Percentiles rank a stretch among this genome's conserved stretches.
These are phyloP conservation scores for Bovichtus diacanthus DNA, from an alignment of 2,797 vertebrate genomes.

Conservation along the genomic window DNA sequence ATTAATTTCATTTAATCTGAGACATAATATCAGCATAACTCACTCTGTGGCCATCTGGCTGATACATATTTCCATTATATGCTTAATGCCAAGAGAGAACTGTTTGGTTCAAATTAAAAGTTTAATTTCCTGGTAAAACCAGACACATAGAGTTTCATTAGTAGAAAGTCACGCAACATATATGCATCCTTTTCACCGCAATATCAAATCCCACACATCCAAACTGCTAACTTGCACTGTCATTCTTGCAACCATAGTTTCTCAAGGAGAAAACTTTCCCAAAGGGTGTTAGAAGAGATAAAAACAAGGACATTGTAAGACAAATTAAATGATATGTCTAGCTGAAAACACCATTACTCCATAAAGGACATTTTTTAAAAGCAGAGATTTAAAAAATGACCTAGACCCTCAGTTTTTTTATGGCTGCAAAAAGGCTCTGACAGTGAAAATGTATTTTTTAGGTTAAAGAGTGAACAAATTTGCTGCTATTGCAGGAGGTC, in stretches of 20 bases:
- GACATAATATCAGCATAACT: neutral
- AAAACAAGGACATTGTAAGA: neutral
- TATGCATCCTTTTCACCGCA: slow-evolving; percentile 16
- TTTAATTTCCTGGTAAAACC: slow-evolving; percentile 16
- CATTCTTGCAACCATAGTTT: slow-evolving; percentile 1
- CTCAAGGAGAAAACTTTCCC: neutral
- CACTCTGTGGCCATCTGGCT: neutral
- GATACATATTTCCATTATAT: neutral
- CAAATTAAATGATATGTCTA: neutral
- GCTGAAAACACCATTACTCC: neutral
- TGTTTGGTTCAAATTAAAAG: neutral
- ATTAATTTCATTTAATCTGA: slow-evolving; percentile 15
- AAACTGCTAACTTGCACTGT: neutral
- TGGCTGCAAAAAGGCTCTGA: neutral
- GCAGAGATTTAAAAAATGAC: slow-evolving; percentile 10
- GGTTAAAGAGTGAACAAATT: slow-evolving; percentile 25
- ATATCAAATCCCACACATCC: neutral
- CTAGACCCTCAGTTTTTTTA: neutral
- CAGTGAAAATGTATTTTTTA: neutral
- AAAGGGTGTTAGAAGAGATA: neutral
- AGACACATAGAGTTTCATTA: slow-evolving; percentile 6
- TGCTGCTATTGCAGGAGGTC: slow-evolving; percentile 8
- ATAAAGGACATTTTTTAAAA: neutral
- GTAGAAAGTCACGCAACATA: neutral
- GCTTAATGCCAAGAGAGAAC: neutral